Conservation (phyloP, 2,888 invertebrate species). For the Polyommatus iphigenia region DNA sequence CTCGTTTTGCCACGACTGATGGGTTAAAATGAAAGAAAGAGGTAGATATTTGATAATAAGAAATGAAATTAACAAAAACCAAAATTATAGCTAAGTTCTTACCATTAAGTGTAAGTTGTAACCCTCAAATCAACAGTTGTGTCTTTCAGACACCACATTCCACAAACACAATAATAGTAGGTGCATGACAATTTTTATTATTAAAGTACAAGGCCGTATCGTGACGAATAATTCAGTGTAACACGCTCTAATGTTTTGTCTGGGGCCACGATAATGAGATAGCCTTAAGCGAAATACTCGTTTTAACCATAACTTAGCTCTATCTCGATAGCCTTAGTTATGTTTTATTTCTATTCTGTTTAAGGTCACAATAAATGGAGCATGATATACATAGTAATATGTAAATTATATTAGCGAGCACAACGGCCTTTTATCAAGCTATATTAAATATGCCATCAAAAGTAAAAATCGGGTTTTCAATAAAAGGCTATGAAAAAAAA, state of each 20-base stretch:
- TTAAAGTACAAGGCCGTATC: conserved; percentile 9
- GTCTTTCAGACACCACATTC: not conserved
- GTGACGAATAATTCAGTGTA: conserved; percentile 20
- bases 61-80: no score
- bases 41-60: no score
- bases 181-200: conserved; percentile 15
- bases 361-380: conserved; percentile 14
- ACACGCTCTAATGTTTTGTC: conserved; percentile 27
- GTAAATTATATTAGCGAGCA: not conserved
- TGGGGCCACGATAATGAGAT: conserved; percentile 13
- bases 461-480: not conserved
- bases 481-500: no score
- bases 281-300: conserved; percentile 3
- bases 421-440: not conserved
- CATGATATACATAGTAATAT: not conserved
- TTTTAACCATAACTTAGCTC: conserved; percentile 15
- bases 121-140: not conserved
- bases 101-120: not conserved
- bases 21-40: no score
- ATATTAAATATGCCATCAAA: no score
- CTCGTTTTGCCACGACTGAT: no score
- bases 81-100: no score
- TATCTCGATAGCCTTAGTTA: not conserved
- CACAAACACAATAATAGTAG: not conserved
- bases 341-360: conserved; percentile 3